Base-by-base conservation (phyloP, 2,113 vertebrate genomes). In the Nothoprocta perdicaria region DNA sequence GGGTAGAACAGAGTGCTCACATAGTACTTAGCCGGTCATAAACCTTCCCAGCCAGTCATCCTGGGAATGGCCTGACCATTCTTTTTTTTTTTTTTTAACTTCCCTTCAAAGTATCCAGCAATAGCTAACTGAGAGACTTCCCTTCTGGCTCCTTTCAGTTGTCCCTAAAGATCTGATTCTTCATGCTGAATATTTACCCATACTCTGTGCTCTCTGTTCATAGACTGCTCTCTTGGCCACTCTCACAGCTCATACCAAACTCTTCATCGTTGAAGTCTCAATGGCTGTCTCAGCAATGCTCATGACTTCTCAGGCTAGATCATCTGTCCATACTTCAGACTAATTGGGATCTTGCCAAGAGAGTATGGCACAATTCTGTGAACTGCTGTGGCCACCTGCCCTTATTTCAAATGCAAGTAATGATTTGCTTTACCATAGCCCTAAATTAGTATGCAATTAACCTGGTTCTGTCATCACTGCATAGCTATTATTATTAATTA, bases 381-480 rank as follows among this genome's bases (percentile, higher is more conserved):
- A 86, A 66, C 71, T 80, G 77, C 46, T 78, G 78, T 85, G 81
- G 80, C 78, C 83, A 86, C 19, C 27, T 79, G 63, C 50, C 60
- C 48, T 88, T 86, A 88, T 89, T 97, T 92, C 86, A 91, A 92
- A 91, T 88, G 87, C 80, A 95, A 96, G 93, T 91, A 95, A 86
- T 77, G 60, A 92, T 95, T 95, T 93, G 69, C 73, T 93, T 94
- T 92, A 86, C 73, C 71, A 14, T 88, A 94, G 86, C 40, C 76
- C 83, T 89, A 94, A 94, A 96, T 96, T 95, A 95, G 87, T 80
- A 94, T 90, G 92, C 86, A 93, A 90, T 95, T 96, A 96, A 93
- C 94, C 93, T 95, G 93, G 55, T 95, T 95, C 87, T 93, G 92
- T 92, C 95, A 95, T 88, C 79, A 74, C 68, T 91, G 68, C 66